Evolutionary conservation across 2,888 invertebrate species (phyloP), one percentile per base, ranked within the genome.

Genomic region (Melipona bicolor): DNA sequence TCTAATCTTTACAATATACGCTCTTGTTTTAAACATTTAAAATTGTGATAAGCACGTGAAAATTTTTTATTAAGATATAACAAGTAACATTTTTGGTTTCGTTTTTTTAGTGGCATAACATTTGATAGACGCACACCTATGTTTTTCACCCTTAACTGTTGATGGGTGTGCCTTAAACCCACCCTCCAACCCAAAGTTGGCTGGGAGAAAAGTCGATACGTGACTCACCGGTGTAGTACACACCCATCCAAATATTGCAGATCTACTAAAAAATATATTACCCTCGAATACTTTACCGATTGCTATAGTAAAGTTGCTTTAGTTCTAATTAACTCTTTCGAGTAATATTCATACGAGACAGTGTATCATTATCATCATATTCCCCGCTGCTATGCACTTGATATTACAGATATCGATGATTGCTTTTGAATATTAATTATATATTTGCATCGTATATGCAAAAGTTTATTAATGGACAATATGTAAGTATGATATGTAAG

Each of bases 181-280:
- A 87, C 84, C 79, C 79, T 52, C 32, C 32, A 32, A 64, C 43
- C 69, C 72, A 56, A 73, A 83, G 79, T 78, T 80, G 72, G 67
- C 69, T 59, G 73, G 85, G 86, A 89, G 87, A 90, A 92, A 91
- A 92, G 90, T 92, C 92, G 90, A 92, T 92, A 92, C 85, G 89
- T 92, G 92, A 92, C 86, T 92, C 91, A 92, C 83, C 84, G 79
- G 68, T 32, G 82, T 73, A 77, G 85, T 77, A 83, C 83, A 88
- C 86, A 83, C 88, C 83, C 85, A 84, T 36, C 81, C 49, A 76
- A 83, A 87, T 78, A 64, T 83, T 67, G 74, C 69, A 69, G 77
- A 62, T 64, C n/a, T 80, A 83, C 81, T 81, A 67, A 76, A 76
- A 76, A 77, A 65, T 43, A 43, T 43, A 43, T 43, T 43, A 43